phyloP scores from a whole-genome alignment of 1,140 invertebrate genomes.

The Mamestra configurata region DNA sequence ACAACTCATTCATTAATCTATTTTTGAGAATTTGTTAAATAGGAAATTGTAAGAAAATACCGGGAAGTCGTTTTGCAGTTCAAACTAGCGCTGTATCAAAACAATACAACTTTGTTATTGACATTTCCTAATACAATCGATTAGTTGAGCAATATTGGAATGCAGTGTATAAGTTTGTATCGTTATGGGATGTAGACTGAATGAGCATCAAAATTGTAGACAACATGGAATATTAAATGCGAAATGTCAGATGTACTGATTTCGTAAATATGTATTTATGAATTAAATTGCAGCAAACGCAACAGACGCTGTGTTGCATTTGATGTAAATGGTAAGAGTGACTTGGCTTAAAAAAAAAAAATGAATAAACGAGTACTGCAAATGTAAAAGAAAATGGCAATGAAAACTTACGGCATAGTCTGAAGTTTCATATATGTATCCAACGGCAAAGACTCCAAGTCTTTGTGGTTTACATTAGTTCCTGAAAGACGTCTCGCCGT shows the following conservation, averaged over 20 bases:
- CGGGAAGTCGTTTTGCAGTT: no score
- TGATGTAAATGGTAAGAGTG: not conserved
- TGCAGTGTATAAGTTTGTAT: not conserved
- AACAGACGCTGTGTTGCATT: not conserved
- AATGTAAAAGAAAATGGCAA: not conserved
- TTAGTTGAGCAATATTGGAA: slow-evolving; percentile 4
- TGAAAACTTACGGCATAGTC: slow-evolving; percentile 83
- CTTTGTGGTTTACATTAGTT: slow-evolving; percentile 75
- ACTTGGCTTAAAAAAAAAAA: not conserved
- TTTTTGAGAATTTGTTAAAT: no score
- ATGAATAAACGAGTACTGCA: not conserved
- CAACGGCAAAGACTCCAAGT: slow-evolving; percentile 69
- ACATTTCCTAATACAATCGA: not conserved
- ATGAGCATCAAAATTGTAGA: not conserved
- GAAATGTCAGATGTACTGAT: not conserved
- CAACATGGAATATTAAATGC: not conserved
- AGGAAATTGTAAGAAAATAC: no score
- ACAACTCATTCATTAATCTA: no score
- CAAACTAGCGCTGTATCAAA: not conserved
- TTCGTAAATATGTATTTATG: not conserved
- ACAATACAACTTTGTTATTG: not conserved
- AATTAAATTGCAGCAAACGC: not conserved
- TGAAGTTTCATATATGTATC: slow-evolving; percentile 86
- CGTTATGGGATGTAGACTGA: not conserved
- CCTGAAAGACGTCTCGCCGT: slow-evolving; percentile 87